Conservation (phyloP, 2,888 invertebrate species). For the Parapristionchus giblindavisi region DNA sequence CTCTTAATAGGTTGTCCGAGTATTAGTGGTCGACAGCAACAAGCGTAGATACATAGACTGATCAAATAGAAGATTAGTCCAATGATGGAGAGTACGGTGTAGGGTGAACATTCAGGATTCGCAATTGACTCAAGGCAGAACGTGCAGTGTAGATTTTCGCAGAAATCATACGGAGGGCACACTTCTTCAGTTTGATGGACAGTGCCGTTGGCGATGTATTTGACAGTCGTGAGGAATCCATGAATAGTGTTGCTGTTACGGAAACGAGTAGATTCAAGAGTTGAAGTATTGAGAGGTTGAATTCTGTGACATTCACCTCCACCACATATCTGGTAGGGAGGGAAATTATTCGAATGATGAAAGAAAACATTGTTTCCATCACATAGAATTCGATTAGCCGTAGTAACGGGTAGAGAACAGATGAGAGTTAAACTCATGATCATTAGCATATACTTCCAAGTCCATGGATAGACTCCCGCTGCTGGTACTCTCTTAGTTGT, state of each 20-base stretch:
- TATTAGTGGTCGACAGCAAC: no score
- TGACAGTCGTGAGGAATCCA: neutral
- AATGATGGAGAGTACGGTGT: no score
- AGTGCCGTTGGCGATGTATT: neutral
- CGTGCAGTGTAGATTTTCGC: neutral
- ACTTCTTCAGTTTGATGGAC: neutral
- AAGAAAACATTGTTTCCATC: neutral
- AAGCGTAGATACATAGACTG: no score
- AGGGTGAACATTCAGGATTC: constrained; percentile 13
- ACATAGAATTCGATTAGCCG: neutral
- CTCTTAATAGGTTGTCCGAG: no score
- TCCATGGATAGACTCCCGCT: no score
- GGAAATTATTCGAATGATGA: neutral
- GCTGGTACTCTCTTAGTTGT: no score
- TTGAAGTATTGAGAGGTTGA: neutral
- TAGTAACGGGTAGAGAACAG: neutral
- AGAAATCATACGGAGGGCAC: neutral
- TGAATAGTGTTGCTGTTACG: neutral
- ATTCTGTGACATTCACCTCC: neutral
- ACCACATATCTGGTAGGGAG: constrained; percentile 3
- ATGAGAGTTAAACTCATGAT: neutral
- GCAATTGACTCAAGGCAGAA: neutral
- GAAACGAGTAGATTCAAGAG: neutral
- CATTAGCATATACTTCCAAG: neutral
- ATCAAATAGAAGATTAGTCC: no score